Conservation (phyloP, 2,797 vertebrate genomes). For the Oreonectes daqikongensis region DNA sequence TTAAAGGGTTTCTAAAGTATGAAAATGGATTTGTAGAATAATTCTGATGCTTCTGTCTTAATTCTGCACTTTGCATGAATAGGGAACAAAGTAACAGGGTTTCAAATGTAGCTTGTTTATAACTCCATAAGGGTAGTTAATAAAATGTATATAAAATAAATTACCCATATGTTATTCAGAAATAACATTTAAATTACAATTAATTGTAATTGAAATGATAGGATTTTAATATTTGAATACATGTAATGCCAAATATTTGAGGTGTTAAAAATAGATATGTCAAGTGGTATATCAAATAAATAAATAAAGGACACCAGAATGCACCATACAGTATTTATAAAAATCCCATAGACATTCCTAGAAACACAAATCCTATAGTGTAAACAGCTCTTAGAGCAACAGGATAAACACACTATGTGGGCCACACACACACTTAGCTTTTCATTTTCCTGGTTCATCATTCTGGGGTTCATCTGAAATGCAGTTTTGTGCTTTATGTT, state of each 20-base stretch:
- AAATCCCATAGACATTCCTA: neutral
- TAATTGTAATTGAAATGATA: too few relatives aligned
- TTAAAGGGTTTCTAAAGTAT: neutral
- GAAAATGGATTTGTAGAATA: too few relatives aligned
- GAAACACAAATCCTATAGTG: neutral
- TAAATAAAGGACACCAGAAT: neutral
- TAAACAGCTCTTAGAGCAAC: neutral
- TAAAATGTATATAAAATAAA: too few relatives aligned
- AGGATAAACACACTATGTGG: too few relatives aligned
- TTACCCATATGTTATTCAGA: too few relatives aligned
- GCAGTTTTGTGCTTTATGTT: constrained; percentile 22
- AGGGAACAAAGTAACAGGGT: neutral
- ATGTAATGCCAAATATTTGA: neutral
- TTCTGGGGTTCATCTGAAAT: neutral
- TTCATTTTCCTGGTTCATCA: constrained; percentile 7
- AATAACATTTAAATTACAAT: too few relatives aligned
- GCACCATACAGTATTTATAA: neutral
- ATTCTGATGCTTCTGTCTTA: neutral
- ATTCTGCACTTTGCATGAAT: neutral
- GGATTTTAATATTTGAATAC: neutral
- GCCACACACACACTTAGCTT: neutral
- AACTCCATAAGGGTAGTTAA: too few relatives aligned
- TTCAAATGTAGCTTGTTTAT: neutral
- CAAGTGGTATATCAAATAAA: too few relatives aligned
- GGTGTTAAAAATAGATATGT: neutral